Evolutionary conservation across 2,797 vertebrate species (phyloP).

Genomic region (Cyprinodon diabolis): DNA sequence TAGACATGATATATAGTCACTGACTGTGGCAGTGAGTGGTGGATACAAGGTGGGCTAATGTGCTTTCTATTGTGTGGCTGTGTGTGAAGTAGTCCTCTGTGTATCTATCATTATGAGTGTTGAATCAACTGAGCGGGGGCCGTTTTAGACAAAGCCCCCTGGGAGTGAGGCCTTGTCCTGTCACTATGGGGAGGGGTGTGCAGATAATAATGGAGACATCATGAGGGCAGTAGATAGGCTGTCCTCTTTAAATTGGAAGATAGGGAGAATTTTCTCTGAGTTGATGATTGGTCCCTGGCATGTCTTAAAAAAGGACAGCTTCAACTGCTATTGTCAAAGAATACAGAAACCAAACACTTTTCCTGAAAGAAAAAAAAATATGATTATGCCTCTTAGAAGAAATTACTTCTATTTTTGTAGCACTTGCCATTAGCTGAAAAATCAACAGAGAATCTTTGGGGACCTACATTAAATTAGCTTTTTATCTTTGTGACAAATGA

Average conservation of each 20-base stretch:
- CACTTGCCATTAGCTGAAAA: slow-evolving; percentile 29
- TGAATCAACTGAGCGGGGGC: slow-evolving; percentile 65
- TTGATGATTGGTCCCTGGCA: slow-evolving; percentile 67
- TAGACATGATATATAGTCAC: slow-evolving; percentile 49
- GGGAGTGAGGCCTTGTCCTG: slow-evolving; percentile 72
- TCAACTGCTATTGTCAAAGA: slow-evolving; percentile 38
- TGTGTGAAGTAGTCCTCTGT: slow-evolving; percentile 65
- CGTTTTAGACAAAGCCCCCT: slow-evolving; percentile 53
- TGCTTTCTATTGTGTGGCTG: slow-evolving; percentile 60
- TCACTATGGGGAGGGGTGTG: slow-evolving; percentile 56
- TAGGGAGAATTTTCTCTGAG: slow-evolving; percentile 46
- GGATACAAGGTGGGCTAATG: slow-evolving; percentile 46
- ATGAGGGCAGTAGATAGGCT: slow-evolving; percentile 71
- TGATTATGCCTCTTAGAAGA: slow-evolving; percentile 31
- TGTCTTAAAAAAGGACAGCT: slow-evolving; percentile 55
- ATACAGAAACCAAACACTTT: slow-evolving; percentile 46
- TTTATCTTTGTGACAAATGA: slow-evolving; percentile 30
- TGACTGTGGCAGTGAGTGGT: slow-evolving; percentile 31
- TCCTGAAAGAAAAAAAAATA: slow-evolving; percentile 10
- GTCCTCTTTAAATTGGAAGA: slow-evolving; percentile 61
- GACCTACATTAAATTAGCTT: slow-evolving; percentile 28
- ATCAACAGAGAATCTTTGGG: slow-evolving; percentile 12
- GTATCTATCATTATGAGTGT: slow-evolving; percentile 72
- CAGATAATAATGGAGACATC: slow-evolving; percentile 78
- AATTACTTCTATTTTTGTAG: slow-evolving; percentile 36